A percentile compares a stretch with the other conserved stretches of the same genome.
phyloP scores from a whole-genome alignment of 1,140 invertebrate genomes.

The Drosophila setifemur region DNA sequence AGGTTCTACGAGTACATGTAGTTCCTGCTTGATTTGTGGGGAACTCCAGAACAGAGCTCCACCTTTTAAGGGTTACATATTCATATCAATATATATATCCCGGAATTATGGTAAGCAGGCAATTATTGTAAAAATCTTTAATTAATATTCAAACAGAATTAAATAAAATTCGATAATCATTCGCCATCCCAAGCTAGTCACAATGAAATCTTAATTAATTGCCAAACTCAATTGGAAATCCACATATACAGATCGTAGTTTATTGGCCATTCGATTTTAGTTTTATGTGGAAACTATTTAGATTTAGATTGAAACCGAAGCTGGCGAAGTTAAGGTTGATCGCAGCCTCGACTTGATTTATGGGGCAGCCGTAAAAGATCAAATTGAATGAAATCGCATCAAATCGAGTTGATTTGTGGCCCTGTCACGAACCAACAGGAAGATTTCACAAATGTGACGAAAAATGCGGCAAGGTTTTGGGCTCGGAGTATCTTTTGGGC shows the following conservation, averaged over 20 bases:
- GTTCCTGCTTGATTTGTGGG: conserved; percentile 25
- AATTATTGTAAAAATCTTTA: background rate
- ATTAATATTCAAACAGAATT: background rate
- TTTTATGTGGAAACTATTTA: conserved; percentile 35
- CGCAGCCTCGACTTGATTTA: conserved; percentile 46
- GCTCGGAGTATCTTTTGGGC: background rate
- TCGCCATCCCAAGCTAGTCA: background rate
- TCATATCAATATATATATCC: background rate
- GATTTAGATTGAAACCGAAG: conserved; percentile 27
- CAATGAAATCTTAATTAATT: conserved; percentile 44
- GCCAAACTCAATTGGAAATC: conserved; percentile 43
- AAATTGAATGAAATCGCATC: conserved; percentile 40
- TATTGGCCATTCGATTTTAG: conserved; percentile 51
- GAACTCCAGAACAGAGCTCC: conserved; percentile 7
- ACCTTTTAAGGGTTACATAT: no score
- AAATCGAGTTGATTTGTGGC: conserved; percentile 44
- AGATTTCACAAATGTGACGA: conserved; percentile 45
- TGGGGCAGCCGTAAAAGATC: conserved; percentile 25
- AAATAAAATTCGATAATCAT: background rate
- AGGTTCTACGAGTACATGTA: background rate
- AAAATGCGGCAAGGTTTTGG: conserved; percentile 46
- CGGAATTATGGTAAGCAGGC: background rate
- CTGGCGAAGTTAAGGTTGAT: conserved; percentile 21
- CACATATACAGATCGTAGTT: conserved; percentile 29
- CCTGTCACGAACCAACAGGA: conserved; percentile 17